These are phyloP conservation scores for Nesometra sesokonis DNA, from an alignment of 35 echinoderm and acorn worm species.

Conservation along the genomic window DNA sequence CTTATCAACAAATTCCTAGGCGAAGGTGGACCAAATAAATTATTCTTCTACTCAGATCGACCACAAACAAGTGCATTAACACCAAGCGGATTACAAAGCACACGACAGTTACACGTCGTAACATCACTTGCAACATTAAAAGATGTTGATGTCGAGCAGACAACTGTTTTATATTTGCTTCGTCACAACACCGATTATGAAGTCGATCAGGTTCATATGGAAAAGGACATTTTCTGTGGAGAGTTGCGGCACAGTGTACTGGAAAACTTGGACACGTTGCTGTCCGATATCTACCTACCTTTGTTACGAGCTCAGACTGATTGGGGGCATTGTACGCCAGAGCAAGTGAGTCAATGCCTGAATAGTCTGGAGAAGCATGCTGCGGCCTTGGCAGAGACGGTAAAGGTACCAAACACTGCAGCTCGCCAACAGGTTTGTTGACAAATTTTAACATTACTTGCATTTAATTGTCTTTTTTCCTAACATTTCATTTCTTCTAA, in stretches of 20 bases:
- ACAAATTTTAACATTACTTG: too few relatives aligned
- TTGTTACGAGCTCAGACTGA: constrained; percentile 84
- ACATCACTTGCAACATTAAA: constrained; percentile 77
- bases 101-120: constrained; percentile 85
- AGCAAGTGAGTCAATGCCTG: constrained; percentile 80
- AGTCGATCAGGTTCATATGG: constrained; percentile 94
- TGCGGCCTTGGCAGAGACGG: constrained; percentile 65
- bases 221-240: constrained; percentile 98
- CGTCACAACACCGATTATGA: constrained; percentile 65
- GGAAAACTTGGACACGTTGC: constrained; percentile 87
- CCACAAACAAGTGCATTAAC: constrained; percentile 63
- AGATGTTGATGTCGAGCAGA: constrained; percentile 97
- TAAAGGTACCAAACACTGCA: constrained; percentile 59
- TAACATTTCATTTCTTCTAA: too few relatives aligned
- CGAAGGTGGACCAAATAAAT: constrained; percentile 81
- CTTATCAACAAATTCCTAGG: constrained; percentile 91
- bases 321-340: constrained; percentile 85
- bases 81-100: constrained; percentile 79
- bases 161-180: constrained; percentile 91
- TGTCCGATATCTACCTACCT: constrained; percentile 84
- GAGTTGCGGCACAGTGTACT: constrained; percentile 91
- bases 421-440: constrained; percentile 75
- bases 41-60: constrained; percentile 98
- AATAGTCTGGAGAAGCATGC: constrained; percentile 79
- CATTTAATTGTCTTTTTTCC: too few relatives aligned